Evolutionary conservation across 2,113 vertebrate genomes (phyloP).

Genomic region (Paracanthobrama guichenoti): DNA sequence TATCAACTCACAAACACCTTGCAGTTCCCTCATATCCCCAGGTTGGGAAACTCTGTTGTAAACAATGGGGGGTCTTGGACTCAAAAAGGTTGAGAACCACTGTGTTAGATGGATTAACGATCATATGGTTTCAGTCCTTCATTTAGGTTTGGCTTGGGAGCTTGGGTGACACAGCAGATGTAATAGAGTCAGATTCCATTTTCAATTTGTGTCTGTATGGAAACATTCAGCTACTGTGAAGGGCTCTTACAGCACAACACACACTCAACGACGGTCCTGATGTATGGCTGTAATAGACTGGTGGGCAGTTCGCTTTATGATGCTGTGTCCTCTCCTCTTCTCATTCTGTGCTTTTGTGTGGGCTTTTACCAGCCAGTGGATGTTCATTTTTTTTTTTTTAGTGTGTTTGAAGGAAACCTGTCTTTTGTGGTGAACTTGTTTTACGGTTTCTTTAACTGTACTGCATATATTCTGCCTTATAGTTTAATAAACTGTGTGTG

Average conservation of each 20-base stretch:
- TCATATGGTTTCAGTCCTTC: not conserved
- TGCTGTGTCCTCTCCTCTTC: not conserved
- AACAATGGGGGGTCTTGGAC: not conserved
- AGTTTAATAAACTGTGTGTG: not conserved
- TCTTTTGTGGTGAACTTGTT: not conserved
- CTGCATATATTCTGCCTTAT: not conserved
- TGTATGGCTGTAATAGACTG: slow-evolving; percentile 37
- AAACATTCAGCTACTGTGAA: not conserved
- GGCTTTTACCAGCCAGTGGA: not conserved
- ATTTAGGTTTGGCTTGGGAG: not conserved
- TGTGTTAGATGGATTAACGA: not conserved
- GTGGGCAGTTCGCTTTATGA: slow-evolving; percentile 20
- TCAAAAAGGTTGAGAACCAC: not conserved
- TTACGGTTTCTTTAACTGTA: not conserved
- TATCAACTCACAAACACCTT: too few relatives aligned
- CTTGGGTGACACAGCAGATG: not conserved
- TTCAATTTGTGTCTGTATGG: slow-evolving; percentile 15
- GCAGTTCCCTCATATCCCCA: not conserved
- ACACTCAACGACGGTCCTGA: slow-evolving; percentile 10
- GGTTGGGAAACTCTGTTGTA: not conserved
- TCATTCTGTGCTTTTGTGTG: slow-evolving; percentile 5
- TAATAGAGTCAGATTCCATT: slow-evolving; percentile 19
- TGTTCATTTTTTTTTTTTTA: slow-evolving; percentile 37
- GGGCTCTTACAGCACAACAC: slow-evolving; percentile 5
- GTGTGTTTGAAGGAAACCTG: not conserved